Evolutionary conservation across 2,113 vertebrate genomes (phyloP).

Genomic region (Platysteira castanea): DNA sequence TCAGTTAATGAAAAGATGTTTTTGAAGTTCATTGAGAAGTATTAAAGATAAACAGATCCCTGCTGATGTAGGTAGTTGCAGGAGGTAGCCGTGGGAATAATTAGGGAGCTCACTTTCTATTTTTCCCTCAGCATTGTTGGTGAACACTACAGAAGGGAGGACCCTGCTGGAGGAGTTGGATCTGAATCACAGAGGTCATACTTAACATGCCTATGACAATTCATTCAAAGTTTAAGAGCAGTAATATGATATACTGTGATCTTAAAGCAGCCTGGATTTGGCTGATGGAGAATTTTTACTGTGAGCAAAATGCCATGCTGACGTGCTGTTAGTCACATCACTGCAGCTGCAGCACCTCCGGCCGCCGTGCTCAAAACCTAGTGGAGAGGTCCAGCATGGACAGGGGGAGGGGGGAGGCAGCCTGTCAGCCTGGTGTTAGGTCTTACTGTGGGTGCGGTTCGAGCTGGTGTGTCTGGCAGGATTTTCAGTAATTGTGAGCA

Average conservation of each 20-base stretch:
- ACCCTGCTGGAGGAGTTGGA: not conserved
- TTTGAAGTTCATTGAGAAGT: not conserved
- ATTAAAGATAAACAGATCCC: not conserved
- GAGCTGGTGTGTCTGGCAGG: not conserved
- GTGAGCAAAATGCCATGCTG: not conserved
- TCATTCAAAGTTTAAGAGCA: not conserved
- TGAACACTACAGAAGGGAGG: rapidly evolving
- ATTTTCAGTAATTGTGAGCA: not conserved
- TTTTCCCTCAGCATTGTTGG: not conserved
- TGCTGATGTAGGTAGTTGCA: not conserved
- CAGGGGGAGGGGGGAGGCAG: not conserved
- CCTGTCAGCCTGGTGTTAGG: not conserved
- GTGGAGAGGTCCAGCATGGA: rapidly evolving
- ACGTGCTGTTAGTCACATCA: not conserved
- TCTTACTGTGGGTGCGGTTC: not conserved
- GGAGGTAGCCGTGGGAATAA: not conserved
- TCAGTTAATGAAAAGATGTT: not conserved
- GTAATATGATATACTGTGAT: not conserved
- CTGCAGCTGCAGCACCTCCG: not conserved
- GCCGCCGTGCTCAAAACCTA: rapidly evolving
- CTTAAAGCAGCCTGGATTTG: not conserved
- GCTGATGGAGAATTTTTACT: not conserved
- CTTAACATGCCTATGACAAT: not conserved
- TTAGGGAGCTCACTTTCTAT: not conserved
- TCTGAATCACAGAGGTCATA: not conserved